A percentile compares a stretch with the other conserved stretches of the same genome.
These are phyloP conservation scores for Auanema sp. DNA, from an alignment of 2,888 invertebrate species.

Conservation along the genomic window DNA sequence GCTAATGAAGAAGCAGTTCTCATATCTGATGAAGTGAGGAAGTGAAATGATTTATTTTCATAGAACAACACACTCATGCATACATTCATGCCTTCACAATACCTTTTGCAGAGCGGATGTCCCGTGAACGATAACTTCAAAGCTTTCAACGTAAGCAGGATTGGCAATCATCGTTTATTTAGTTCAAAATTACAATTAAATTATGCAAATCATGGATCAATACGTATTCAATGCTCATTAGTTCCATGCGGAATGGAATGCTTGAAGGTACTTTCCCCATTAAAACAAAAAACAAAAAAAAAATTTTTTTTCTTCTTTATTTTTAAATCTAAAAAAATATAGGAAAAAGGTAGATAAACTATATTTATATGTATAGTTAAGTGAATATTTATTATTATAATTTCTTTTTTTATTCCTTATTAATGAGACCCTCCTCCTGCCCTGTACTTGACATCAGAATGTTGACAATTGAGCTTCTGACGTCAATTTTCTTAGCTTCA, in stretches of 20 bases:
- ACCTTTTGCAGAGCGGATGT: conserved; percentile 5
- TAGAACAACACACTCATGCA: too few species aligned
- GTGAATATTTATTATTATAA: too few species aligned
- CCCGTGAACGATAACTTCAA: background rate
- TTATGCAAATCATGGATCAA: background rate
- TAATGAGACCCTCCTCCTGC: too few species aligned
- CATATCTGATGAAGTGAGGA: too few species aligned
- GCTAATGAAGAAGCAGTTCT: background rate
- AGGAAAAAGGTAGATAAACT: background rate
- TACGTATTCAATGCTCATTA: conserved; percentile 14
- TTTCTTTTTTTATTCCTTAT: too few species aligned
- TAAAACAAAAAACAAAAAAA: background rate
- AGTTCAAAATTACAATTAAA: background rate
- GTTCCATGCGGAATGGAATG: conserved; percentile 14
- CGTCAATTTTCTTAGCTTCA: background rate
- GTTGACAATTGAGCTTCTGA: too few species aligned
- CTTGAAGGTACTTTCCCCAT: conserved; percentile 3
- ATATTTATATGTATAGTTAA: too few species aligned
- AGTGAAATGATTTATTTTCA: too few species aligned
- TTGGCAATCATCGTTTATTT: background rate
- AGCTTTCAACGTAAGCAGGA: background rate
- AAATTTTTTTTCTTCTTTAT: conserved; percentile 8
- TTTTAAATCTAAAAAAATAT: background rate
- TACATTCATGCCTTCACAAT: too few species aligned
- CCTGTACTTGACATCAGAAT: too few species aligned